phyloP scores from a whole-genome alignment of 2,113 vertebrate species.

The Nanger granti region DNA sequence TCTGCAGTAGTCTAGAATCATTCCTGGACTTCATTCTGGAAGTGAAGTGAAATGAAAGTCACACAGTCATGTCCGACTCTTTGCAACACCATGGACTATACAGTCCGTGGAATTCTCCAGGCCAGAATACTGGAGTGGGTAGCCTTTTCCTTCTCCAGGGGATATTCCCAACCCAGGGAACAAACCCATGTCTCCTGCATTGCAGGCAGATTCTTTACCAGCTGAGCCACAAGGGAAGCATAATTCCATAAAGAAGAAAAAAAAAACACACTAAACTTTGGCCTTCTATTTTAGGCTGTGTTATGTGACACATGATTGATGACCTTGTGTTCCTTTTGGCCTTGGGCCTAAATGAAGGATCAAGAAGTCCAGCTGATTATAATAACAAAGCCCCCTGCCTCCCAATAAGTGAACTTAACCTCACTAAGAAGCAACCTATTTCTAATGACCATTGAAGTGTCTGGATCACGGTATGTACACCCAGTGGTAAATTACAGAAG shows the following conservation, averaged over 20 bases:
- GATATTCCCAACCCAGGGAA: not conserved
- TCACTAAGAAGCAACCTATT: not conserved
- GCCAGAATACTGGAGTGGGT: not conserved
- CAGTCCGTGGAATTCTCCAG: not conserved
- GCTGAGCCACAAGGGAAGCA: not conserved
- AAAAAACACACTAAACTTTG: not conserved
- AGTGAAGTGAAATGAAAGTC: not conserved
- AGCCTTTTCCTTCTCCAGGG: not conserved
- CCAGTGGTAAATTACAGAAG: slow-evolving; percentile 64
- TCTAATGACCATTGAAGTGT: slow-evolving; percentile 55
- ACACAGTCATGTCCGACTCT: not conserved
- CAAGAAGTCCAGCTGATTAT: not conserved
- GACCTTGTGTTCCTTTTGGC: not conserved
- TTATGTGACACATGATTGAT: accelerated
- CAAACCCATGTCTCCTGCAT: accelerated
- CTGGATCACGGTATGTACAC: slow-evolving; percentile 25
- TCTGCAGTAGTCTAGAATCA: not conserved
- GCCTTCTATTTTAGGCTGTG: not conserved
- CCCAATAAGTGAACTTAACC: not conserved
- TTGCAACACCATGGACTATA: not conserved
- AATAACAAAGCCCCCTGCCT: not conserved
- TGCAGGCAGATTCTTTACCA: not conserved
- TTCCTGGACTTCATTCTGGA: not conserved
- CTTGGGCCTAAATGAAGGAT: accelerated
- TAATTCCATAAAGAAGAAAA: not conserved